Evolutionary conservation across 2,113 vertebrate genomes (phyloP).

Genomic region (Monopterus albus): DNA sequence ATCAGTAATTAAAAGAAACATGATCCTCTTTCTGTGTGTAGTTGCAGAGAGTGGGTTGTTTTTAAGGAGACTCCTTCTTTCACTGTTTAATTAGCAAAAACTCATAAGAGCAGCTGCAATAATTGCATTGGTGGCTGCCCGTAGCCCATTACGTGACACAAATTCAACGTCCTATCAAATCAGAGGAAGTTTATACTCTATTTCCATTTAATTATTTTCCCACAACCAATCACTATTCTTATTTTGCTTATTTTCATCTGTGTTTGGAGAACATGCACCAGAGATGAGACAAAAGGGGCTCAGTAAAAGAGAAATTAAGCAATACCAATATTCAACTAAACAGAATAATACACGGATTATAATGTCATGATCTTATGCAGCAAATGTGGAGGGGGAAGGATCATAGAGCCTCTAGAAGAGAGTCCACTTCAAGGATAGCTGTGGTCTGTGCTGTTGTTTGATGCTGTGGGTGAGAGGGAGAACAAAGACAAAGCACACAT

Average conservation of each 20-base stretch:
- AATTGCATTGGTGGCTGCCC: constrained; percentile 29
- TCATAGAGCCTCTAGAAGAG: background rate
- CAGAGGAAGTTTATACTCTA: background rate
- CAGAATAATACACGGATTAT: background rate
- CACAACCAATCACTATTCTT: background rate
- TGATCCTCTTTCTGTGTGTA: background rate
- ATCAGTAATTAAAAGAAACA: too few species aligned
- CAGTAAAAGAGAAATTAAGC: background rate
- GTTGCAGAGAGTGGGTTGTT: background rate
- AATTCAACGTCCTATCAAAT: background rate
- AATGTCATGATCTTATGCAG: constrained; percentile 1
- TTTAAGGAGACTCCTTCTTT: constrained; percentile 13
- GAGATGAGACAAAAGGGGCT: background rate
- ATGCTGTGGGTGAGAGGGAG: constrained; percentile 13
- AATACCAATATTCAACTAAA: background rate
- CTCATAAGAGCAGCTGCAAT: too few species aligned
- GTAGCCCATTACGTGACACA: constrained; percentile 3
- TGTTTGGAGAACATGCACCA: background rate
- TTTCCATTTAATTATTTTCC: constrained; percentile 6
- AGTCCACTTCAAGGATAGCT: background rate
- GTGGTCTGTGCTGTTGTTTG: constrained; percentile 12
- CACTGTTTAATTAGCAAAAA: too few species aligned
- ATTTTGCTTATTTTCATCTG: background rate
- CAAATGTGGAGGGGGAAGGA: background rate
- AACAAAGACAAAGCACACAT: constrained; percentile 15